These are phyloP conservation scores for Lepisosteus osseus DNA, from an alignment of 2,113 vertebrate genomes.

Conservation along the genomic window DNA sequence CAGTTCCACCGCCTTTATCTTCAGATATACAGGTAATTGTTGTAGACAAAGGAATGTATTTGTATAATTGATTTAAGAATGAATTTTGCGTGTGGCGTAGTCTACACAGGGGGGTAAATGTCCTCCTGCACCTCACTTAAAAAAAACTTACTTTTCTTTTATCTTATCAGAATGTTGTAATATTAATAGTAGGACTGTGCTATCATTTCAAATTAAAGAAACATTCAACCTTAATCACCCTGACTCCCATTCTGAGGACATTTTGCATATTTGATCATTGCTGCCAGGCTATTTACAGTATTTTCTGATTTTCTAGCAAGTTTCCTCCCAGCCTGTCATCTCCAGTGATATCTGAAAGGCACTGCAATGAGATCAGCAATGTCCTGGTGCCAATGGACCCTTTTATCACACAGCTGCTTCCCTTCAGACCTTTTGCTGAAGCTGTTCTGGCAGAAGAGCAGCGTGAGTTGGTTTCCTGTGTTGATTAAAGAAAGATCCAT, in stretches of 20 bases:
- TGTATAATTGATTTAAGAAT: no score
- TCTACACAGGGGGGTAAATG: background rate
- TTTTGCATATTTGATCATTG: no score
- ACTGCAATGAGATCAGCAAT: constrained; percentile 71
- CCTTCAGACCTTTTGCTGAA: constrained; percentile 73
- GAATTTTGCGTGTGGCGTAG: background rate
- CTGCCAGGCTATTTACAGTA: background rate
- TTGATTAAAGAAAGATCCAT: background rate
- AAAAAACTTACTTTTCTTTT: no score
- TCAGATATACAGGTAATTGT: constrained; percentile 77
- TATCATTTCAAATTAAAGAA: background rate
- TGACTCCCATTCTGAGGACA: no score
- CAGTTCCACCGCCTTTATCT: constrained; percentile 81
- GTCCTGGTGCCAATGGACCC: constrained; percentile 75
- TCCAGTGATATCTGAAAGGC: constrained; percentile 49
- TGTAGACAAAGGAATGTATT: no score
- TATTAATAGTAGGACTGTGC: background rate
- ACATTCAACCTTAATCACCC: no score
- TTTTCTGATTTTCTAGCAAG: constrained; percentile 58
- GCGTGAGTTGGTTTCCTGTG: constrained; percentile 56
- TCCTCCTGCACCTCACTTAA: no score
- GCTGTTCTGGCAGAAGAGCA: constrained; percentile 63
- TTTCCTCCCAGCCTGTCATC: constrained; percentile 79
- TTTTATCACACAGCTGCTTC: constrained; percentile 76
- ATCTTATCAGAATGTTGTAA: no score